These are phyloP conservation scores for Halichoerus grypus DNA, from an alignment of 2,113 vertebrate genomes.

Conservation along the genomic window DNA sequence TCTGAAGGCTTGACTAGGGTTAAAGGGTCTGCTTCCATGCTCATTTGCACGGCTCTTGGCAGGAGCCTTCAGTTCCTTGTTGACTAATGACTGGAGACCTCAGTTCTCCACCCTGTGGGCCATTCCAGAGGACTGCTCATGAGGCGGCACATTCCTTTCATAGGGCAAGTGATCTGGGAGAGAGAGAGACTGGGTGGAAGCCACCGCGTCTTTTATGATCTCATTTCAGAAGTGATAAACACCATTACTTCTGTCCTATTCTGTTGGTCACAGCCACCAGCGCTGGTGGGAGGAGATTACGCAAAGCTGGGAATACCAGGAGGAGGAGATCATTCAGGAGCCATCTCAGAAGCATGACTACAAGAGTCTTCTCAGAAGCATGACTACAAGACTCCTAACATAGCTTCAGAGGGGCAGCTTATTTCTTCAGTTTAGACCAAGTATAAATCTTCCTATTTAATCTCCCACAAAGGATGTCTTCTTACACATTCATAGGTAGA, in stretches of 20 bases:
- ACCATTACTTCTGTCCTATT: background rate
- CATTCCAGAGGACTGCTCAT: background rate
- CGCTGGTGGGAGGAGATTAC: background rate
- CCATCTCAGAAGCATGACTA: background rate
- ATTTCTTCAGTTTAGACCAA: background rate
- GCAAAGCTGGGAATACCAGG: background rate
- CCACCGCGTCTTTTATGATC: background rate
- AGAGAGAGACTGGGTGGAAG: background rate
- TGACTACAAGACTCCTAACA: background rate
- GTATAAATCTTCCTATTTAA: background rate
- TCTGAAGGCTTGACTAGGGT: background rate
- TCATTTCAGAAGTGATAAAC: background rate
- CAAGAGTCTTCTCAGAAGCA: too few species aligned
- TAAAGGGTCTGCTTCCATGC: background rate
- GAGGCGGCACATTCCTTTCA: background rate
- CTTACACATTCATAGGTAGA: background rate
- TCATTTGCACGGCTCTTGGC: too few species aligned
- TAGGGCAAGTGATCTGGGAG: background rate
- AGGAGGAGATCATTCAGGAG: fast-evolving
- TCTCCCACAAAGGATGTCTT: background rate
- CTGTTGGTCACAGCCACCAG: background rate
- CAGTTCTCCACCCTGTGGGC: background rate
- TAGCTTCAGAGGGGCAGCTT: fast-evolving
- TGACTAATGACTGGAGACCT: background rate
- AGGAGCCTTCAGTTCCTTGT: background rate